phyloP scores from a whole-genome alignment of 2,113 vertebrate genomes.

The Carlito syrichta region DNA sequence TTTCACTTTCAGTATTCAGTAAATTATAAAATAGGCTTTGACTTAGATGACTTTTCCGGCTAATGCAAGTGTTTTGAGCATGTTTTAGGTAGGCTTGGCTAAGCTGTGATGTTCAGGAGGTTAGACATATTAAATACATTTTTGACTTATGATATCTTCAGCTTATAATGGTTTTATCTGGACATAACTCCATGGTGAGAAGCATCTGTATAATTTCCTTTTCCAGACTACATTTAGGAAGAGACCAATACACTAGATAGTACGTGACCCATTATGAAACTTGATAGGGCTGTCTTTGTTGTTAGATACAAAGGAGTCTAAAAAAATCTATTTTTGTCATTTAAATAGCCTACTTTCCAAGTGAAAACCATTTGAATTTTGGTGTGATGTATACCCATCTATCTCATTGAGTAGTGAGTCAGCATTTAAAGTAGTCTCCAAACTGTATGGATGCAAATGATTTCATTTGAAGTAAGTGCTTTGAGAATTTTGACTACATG shows the following conservation, averaged over 20 bases:
- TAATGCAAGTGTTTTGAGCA: not conserved
- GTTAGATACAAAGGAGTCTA: not conserved
- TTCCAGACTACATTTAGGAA: constrained; percentile 50
- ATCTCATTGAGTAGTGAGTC: not conserved
- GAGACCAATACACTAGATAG: constrained; percentile 52
- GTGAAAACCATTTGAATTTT: constrained; percentile 7
- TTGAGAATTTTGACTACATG: not conserved
- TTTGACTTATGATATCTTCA: not conserved
- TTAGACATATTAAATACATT: not conserved
- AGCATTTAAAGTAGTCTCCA: constrained; percentile 56
- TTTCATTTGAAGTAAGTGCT: constrained; percentile 3
- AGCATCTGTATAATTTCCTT: constrained; percentile 49
- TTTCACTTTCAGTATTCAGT: not conserved
- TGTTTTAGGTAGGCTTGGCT: not conserved
- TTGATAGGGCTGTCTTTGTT: not conserved
- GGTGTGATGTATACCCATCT: constrained; percentile 26
- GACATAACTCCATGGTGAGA: not conserved
- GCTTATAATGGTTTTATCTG: not conserved
- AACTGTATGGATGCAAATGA: not conserved
- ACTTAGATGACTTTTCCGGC: not conserved
- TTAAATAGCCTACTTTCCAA: constrained; percentile 48
- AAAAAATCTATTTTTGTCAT: not conserved
- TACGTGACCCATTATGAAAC: constrained; percentile 54
- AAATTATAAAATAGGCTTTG: not conserved
- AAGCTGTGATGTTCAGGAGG: not conserved